Percentiles rank a stretch among this genome's conserved stretches.
Conservation (phyloP, 2,113 vertebrate genomes). For the Bucco capensis region DNA sequence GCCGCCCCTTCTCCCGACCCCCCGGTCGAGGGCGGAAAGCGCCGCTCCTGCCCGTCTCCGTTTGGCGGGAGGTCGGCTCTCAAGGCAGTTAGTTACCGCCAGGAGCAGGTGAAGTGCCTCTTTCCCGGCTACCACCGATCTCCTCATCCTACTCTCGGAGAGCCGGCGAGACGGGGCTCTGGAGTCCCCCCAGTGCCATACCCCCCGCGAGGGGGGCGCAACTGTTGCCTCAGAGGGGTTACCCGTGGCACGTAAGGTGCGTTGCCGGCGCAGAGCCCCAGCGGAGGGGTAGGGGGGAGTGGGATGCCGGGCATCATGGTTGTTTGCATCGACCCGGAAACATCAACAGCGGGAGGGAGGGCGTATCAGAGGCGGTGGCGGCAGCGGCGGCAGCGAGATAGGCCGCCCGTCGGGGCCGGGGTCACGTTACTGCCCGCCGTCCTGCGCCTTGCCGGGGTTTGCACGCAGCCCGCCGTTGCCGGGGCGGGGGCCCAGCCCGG, state of each 20-base stretch:
- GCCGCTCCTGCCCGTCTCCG: neutral
- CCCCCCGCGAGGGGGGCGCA: neutral
- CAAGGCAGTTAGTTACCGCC: neutral
- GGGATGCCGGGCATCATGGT: neutral
- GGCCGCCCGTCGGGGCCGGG: conserved; percentile 27
- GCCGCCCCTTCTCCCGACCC: neutral
- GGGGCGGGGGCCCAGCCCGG: neutral
- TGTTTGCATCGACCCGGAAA: conserved; percentile 76
- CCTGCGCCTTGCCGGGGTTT: neutral
- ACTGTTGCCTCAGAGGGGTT: neutral
- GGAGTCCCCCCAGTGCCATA: neutral
- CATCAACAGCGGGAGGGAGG: conserved; percentile 43
- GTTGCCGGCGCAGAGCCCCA: neutral
- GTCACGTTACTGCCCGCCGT: neutral
- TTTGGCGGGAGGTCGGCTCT: neutral
- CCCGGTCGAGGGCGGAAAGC: neutral
- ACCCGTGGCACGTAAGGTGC: neutral
- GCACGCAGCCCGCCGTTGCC: neutral
- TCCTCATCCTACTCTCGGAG: neutral
- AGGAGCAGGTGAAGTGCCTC: neutral
- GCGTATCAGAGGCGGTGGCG: conserved; percentile 21
- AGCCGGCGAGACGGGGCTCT: neutral
- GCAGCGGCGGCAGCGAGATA: neutral
- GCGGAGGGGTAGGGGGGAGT: neutral
- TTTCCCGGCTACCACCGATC: neutral